Percentiles rank a stretch among this genome's conserved stretches.
Conservation (phyloP, 2,888 invertebrate genomes). For the Brachylomia viminalis region DNA sequence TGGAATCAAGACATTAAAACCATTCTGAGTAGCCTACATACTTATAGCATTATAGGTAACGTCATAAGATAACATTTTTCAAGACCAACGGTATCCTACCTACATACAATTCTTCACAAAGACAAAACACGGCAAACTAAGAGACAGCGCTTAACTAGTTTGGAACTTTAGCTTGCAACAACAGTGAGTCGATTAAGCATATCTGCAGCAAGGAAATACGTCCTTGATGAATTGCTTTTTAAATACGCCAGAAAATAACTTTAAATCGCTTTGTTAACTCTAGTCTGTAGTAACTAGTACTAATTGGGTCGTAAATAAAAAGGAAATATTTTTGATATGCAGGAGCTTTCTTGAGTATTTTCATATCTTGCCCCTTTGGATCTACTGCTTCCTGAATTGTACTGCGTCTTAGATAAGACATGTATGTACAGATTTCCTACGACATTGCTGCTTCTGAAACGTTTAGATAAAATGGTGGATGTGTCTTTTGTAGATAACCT, state of each 20-base stretch:
- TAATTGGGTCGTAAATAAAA: conserved; percentile 9
- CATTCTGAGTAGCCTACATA: too few species aligned
- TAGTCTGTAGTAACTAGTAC: background rate
- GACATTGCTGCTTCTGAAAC: background rate
- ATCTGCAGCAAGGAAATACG: conserved; percentile 26
- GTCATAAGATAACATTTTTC: too few species aligned
- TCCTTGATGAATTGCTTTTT: conserved; percentile 45
- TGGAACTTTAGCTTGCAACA: background rate
- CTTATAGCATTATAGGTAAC: too few species aligned
- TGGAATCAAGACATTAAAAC: too few species aligned
- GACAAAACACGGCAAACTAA: background rate
- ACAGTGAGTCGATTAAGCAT: conserved; percentile 23
- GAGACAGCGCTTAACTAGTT: conserved; percentile 4
- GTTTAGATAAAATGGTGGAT: conserved; percentile 8
- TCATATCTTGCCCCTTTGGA: conserved; percentile 21
- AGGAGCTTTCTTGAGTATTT: background rate
- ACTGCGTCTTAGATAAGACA: conserved; percentile 34
- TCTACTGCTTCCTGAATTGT: conserved; percentile 34
- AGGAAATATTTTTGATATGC: conserved; percentile 10
- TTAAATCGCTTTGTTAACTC: conserved; percentile 16
- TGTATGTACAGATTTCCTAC: background rate
- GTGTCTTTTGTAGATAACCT: background rate
- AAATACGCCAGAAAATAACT: conserved; percentile 38
- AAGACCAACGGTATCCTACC: too few species aligned
- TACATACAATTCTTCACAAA: background rate